Evolutionary conservation across 2,888 invertebrate genomes (phyloP), one percentile per base, ranked within the genome.

Genomic region (Sphaeridia pumilis): DNA sequence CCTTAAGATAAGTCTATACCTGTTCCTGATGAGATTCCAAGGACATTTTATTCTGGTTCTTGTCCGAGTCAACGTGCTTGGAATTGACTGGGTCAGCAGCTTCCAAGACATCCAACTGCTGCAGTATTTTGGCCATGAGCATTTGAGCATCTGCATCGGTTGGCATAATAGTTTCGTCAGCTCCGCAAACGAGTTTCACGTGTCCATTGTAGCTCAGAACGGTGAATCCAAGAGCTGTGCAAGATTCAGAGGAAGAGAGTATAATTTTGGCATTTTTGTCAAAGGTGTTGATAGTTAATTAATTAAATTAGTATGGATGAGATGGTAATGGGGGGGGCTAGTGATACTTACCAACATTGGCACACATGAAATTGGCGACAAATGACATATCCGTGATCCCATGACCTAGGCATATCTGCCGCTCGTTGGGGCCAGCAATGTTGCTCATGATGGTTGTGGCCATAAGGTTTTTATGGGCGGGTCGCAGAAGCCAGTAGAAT

Each of bases 331-430:
- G 31, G 14, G 7, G 7, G 31, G 7, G 31, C 14, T 31, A 31
- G 14, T 7, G 10, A 10, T 7, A 17, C 25, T 46, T 28, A 24
- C 49, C 51, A 22, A 51, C 45, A 21, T 46, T 51, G 17, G 45
- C 51, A 14, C 34, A 34, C 35, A 46, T n/a, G 34, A 51, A 27
- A 17, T 45, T 45, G 7, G 45, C 51, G 34, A 20, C 24, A 26
- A 51, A 51, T 4, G 20, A 22, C 44, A 51, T 51, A 20, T 46
- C 46, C 45, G 21, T 35, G n/a, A 51, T 45, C 7, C 45, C 45
- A 10, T 22, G 31, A 5, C 28, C 34, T 4, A 51, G n/a, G 20
- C 17, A 24, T 20, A 31, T 14, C 24, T 31, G 27, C 27, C 21
- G 17, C 7, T 34, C 24, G 14, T 35, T 34, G 5, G 35, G 36